Conservation (phyloP, 35 echinoderm and acorn worm genomes). For the Ptychodera flava region DNA sequence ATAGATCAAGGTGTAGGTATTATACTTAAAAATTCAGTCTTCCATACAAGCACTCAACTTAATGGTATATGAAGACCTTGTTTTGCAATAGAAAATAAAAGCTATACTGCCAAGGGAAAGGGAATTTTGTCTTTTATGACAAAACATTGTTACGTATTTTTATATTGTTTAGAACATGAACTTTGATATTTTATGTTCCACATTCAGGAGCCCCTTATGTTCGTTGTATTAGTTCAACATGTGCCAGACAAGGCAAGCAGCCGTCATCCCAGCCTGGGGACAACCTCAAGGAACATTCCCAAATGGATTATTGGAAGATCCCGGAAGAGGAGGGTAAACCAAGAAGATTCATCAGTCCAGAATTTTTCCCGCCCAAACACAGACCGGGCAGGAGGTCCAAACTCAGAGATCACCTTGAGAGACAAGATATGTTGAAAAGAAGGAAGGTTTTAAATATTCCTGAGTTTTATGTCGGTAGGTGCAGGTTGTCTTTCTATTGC, state of each 20-base stretch:
- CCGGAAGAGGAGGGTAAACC: background rate
- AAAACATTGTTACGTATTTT: too few species aligned
- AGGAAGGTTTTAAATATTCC: conserved; percentile 70
- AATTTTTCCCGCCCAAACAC: conserved; percentile 62
- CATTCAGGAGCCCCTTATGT: background rate
- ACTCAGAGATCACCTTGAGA: conserved; percentile 64
- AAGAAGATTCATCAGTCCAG: conserved; percentile 64
- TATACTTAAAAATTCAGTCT: too few species aligned
- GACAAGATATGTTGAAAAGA: conserved; percentile 77
- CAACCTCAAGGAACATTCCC: background rate
- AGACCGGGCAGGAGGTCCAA: conserved; percentile 58
- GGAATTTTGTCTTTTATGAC: too few species aligned
- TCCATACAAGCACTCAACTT: too few species aligned
- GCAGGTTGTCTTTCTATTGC: too few species aligned
- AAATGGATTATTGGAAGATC: background rate
- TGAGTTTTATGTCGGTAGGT: conserved; percentile 96
- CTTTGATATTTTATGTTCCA: too few species aligned
- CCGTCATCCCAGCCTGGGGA: background rate
- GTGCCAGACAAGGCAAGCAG: background rate
- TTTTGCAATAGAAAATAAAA: too few species aligned
- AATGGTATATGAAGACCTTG: too few species aligned
- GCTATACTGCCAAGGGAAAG: too few species aligned
- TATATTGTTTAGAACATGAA: too few species aligned
- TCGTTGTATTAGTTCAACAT: background rate
- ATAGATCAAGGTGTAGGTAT: too few species aligned